These are phyloP conservation scores for Keiferia lycopersicella DNA, from an alignment of 2,888 invertebrate species.

Conservation along the genomic window DNA sequence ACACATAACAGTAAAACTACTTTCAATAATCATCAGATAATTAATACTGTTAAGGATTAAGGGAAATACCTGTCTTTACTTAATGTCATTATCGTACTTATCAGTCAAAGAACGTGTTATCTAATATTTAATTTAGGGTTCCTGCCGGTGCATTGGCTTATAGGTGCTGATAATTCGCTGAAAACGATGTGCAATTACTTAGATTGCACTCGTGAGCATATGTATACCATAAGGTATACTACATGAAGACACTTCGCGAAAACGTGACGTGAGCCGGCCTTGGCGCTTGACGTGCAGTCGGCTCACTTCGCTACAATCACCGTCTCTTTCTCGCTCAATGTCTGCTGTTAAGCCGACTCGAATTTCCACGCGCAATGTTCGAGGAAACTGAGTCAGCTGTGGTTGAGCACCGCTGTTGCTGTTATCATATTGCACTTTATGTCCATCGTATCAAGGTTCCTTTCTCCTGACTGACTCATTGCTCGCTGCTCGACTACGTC, in stretches of 20 bases:
- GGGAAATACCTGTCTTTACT: background rate
- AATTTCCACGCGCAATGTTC: slow-evolving; percentile 71
- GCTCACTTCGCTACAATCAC: slow-evolving; percentile 50
- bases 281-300: slow-evolving; percentile 69
- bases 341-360: slow-evolving; percentile 58
- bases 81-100: slow-evolving; percentile 10
- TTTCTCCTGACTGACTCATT: slow-evolving; percentile 38
- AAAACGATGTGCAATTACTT: slow-evolving; percentile 51
- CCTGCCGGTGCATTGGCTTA: background rate
- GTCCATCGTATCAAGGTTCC: slow-evolving; percentile 40
- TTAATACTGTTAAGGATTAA: background rate
- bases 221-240: slow-evolving; percentile 35
- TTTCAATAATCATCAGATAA: background rate
- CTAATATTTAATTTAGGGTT: background rate
- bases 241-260: slow-evolving; percentile 63
- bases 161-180: slow-evolving; percentile 24
- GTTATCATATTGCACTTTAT: slow-evolving; percentile 54
- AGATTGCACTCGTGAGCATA: slow-evolving; percentile 53
- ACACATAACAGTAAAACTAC: slow-evolving; percentile 16
- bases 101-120: slow-evolving; percentile 18
- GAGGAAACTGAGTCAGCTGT: slow-evolving; percentile 74
- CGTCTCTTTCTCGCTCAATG: slow-evolving; percentile 70
- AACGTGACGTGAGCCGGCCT: slow-evolving; percentile 75
- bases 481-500: slow-evolving; percentile 48
- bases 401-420: slow-evolving; percentile 34